Conservation (phyloP, 53 echinoderm and acorn worm genomes). For the Henricia sp. region DNA sequence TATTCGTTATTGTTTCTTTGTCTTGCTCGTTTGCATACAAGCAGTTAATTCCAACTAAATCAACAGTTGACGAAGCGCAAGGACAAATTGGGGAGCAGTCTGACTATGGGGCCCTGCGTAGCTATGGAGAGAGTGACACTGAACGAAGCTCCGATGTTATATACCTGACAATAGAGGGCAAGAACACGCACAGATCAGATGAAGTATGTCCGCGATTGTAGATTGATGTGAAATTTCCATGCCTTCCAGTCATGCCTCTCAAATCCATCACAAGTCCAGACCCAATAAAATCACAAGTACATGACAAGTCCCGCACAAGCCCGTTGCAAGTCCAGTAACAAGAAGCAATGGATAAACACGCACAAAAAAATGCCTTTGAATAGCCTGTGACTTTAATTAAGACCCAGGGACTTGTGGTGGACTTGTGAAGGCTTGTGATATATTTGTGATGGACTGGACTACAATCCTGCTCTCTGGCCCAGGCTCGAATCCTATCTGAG, state of each 20-base stretch:
- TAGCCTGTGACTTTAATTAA: no score
- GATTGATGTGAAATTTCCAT: background rate
- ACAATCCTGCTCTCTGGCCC: no score
- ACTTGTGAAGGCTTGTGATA: no score
- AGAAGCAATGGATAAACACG: background rate
- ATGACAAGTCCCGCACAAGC: background rate
- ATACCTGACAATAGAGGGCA: constrained; percentile 23
- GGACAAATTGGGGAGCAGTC: background rate
- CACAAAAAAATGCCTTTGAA: no score
- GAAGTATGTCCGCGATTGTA: background rate
- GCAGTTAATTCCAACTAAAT: no score
- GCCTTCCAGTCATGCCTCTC: background rate
- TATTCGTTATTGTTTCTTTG: no score
- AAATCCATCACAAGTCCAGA: background rate
- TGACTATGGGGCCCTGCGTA: constrained; percentile 1
- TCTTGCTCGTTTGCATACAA: no score
- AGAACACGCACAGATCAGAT: background rate
- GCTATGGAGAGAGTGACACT: constrained; percentile 30
- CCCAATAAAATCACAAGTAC: background rate
- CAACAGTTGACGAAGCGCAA: background rate
- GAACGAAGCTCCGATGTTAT: constrained; percentile 40
- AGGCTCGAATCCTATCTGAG: no score
- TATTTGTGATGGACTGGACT: no score
- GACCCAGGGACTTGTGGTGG: no score
- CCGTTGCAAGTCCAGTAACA: background rate